Evolutionary conservation across 2,797 vertebrate species (phyloP), one percentile per base, ranked within the genome.

Genomic region (Podargus strigoides): DNA sequence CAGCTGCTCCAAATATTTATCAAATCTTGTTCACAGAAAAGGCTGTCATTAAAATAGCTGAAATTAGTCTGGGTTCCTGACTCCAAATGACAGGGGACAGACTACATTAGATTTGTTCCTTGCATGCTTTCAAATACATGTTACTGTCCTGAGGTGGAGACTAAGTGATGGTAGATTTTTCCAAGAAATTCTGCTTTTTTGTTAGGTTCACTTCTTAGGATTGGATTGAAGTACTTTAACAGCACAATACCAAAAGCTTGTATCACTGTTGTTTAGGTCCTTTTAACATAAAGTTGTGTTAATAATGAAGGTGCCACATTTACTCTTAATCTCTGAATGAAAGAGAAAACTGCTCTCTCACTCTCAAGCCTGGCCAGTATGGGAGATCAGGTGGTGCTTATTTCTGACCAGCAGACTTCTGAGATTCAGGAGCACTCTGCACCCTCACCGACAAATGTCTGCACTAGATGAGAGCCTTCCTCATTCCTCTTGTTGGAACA

Each of bases 1-100:
- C 30, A 88, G 32, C 80, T 77, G 47, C 34, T 86, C 49, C 32
- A 93, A 84, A 80, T 84, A 70, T 42, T 77, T 69, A 74, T 50
- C 39, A 80, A 88, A 81, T 18, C 30, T 67, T 92, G 17, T 70
- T 83, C 55, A 77, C 8, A 69, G 42, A 73, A 79, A 91, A 85
- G 4, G 14, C 30, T 53, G 14, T 30, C 80, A 41, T 16, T 88
- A 85, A 83, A 85, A 73, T 17, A 59, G 60, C 30, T 85, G 47
- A 83, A 93, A 87, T 76, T 62, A 66, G 14, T 76, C 67, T 83
- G 55, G 16, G 6, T 68, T 87, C 30, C 32, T 73, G 18, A 37
- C 37, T 95, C 50, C 28, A 85, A 83, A 46, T 86, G 39, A 52
- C 19, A 46, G n/a, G 52, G 26, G n/a, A 64, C 42, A 69, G 36